Percentiles rank a stretch among this genome's conserved stretches.
Conservation (phyloP, 1,140 invertebrate species). For the Halictus rubicundus region DNA sequence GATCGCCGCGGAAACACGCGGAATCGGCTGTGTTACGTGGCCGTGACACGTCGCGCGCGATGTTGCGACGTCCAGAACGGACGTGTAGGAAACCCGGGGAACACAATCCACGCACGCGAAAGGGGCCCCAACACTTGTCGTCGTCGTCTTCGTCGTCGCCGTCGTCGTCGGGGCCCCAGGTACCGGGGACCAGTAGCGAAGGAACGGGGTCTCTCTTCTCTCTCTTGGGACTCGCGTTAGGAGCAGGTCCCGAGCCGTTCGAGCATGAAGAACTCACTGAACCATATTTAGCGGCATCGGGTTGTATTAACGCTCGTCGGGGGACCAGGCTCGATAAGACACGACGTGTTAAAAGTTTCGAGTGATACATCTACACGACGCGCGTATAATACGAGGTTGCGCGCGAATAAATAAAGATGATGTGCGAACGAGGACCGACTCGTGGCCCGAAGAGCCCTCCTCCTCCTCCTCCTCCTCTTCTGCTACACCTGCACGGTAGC, state of each 20-base stretch:
- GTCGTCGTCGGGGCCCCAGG: slow-evolving; percentile 3
- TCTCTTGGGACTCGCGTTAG: slow-evolving; percentile 35
- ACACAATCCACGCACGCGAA: slow-evolving; percentile 18
- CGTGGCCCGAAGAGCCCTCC: not conserved
- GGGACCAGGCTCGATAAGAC: slow-evolving; percentile 38
- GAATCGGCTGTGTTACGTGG: slow-evolving; percentile 24
- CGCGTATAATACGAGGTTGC: slow-evolving; percentile 35
- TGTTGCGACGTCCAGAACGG: not conserved
- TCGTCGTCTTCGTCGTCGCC: slow-evolving; percentile 1
- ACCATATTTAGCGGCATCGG: slow-evolving; percentile 50
- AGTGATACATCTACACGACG: slow-evolving; percentile 47
- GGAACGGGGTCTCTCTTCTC: slow-evolving; percentile 25
- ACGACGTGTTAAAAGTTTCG: slow-evolving; percentile 56
- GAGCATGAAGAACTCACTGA: slow-evolving; percentile 50
- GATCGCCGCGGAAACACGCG: slow-evolving; percentile 24
- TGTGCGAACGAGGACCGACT: slow-evolving; percentile 16
- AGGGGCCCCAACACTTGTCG: slow-evolving; percentile 18
- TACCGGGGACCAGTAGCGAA: slow-evolving; percentile 33
- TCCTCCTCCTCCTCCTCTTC: not conserved
- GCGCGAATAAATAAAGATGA: slow-evolving; percentile 20
- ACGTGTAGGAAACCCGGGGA: slow-evolving; percentile 12
- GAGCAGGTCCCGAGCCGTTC: slow-evolving; percentile 30
- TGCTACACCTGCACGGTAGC: not conserved
- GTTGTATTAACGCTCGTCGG: slow-evolving; percentile 44
- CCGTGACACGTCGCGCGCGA: slow-evolving; percentile 23